Evolutionary conservation across 1,140 invertebrate genomes (phyloP), one percentile per base, ranked within the genome.

Genomic region (Philotrypesis tridentata): DNA sequence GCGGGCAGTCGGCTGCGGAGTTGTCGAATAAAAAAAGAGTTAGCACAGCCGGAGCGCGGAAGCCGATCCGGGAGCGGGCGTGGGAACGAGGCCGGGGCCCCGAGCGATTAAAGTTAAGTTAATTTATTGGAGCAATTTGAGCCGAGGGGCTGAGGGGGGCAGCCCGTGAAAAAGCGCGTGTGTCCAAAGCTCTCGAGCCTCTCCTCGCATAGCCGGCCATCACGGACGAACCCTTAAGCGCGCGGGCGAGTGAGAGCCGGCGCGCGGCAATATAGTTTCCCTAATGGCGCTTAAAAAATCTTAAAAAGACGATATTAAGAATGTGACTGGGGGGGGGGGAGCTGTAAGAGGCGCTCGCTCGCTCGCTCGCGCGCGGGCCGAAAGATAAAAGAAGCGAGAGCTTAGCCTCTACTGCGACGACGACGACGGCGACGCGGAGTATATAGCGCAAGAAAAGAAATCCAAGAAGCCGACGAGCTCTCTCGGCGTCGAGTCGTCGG

Each of bases 261-360:
- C n/a, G n/a, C 90, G 88, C 87, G 88, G 91, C 90, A 91, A 92
- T 92, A 91, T 91, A 91, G 90, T 91, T 90, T 91, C 89, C 89
- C 88, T 91, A 91, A 92, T 91, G 90, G 90, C 86, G 89, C 89
- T 92, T 91, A 89, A 92, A 91, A 91, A 91, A 90, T 90, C 89
- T 91, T 89, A 90, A 90, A 90, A 91, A 90, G 90, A 91, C 89
- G 88, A 91, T 91, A 91, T 91, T 90, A 91, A 90, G 90, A 87
- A 91, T 92, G 90, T 91, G 91, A 91, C 91, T 89, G 87, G 40
- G n/a, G n/a, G n/a, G n/a, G n/a, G n/a, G n/a, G n/a, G n/a, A n/a
- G 68, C 43, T 73, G 48, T 40, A 74, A 43, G 84, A 80, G 82
- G 82, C 72, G 63, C n/a, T n/a, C n/a, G n/a, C n/a, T n/a, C n/a